Conservation (phyloP, 2,797 vertebrate species). For the Cercopithecus diana region DNA sequence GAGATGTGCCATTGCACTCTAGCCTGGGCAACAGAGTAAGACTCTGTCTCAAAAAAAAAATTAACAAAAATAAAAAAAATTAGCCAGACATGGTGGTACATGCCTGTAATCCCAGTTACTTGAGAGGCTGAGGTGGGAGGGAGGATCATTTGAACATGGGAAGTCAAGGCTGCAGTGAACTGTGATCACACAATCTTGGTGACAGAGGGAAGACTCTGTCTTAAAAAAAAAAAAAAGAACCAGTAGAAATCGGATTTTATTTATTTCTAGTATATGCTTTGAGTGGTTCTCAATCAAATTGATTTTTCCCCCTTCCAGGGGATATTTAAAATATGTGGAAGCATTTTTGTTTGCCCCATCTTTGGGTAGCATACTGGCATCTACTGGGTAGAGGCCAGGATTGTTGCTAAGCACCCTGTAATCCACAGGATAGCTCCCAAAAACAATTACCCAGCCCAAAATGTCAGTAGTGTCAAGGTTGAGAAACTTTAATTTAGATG, state of each 20-base stretch:
- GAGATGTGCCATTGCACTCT: not conserved
- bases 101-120: not conserved
- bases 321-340: not conserved
- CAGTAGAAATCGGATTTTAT: not conserved
- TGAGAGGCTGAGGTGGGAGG: not conserved
- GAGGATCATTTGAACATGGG: not conserved
- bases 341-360: not conserved
- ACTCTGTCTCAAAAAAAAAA: not conserved
- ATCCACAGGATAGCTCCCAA: not conserved
- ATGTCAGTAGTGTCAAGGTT: not conserved
- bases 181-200: not conserved
- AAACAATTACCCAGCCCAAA: not conserved
- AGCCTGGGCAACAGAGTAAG: not conserved
- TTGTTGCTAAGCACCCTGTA: not conserved
- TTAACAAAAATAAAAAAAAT: not conserved
- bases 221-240: not conserved
- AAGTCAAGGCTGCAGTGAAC: not conserved
- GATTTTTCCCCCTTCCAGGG: not conserved
- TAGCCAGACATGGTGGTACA: not conserved
- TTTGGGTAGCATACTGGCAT: not conserved
- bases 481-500: not conserved
- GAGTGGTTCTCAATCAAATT: not conserved
- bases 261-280: not conserved
- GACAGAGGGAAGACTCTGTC: not conserved
- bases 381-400: not conserved